These are phyloP conservation scores for Tetrapedia diversipes DNA, from an alignment of 2,888 invertebrate species.

Conservation along the genomic window DNA sequence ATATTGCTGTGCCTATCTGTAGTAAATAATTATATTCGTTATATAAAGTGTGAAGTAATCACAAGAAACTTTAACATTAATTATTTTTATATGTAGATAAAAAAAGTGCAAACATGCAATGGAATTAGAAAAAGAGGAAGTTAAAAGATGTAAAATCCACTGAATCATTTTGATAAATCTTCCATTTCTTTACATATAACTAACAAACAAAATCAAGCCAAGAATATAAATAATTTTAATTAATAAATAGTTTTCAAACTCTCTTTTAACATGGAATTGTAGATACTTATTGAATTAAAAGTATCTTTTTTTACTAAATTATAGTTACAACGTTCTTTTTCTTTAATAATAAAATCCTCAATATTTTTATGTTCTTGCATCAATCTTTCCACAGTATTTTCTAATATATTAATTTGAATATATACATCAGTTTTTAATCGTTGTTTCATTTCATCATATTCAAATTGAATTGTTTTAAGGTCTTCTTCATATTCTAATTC, in stretches of 20 bases:
- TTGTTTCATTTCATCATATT: constrained; percentile 84
- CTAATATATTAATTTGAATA: constrained; percentile 87
- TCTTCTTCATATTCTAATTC: constrained; percentile 84
- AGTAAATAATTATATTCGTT: too few relatives aligned
- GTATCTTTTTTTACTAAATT: constrained; percentile 86
- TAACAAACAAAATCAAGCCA: neutral
- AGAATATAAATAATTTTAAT: neutral
- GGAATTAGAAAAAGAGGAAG: constrained; percentile 71
- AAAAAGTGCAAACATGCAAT: too few relatives aligned
- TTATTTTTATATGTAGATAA: too few relatives aligned
- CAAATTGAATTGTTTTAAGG: constrained; percentile 83
- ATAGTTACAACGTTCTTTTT: constrained; percentile 88
- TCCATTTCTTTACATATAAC: too few relatives aligned
- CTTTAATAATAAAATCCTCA: constrained; percentile 87
- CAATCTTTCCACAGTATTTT: constrained; percentile 88
- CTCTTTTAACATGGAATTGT: constrained; percentile 85
- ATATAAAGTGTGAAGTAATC: too few relatives aligned
- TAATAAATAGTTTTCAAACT: constrained; percentile 70
- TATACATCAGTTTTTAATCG: constrained; percentile 88
- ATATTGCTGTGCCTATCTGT: too few relatives aligned
- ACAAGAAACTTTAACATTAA: too few relatives aligned
- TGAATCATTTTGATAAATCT: too few relatives aligned
- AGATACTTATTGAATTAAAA: constrained; percentile 84
- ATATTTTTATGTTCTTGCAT: constrained; percentile 88
- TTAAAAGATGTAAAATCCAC: constrained; percentile 78